Base-by-base conservation (phyloP, 2,888 invertebrate genomes). In the Polyommatus iphigenia region DNA sequence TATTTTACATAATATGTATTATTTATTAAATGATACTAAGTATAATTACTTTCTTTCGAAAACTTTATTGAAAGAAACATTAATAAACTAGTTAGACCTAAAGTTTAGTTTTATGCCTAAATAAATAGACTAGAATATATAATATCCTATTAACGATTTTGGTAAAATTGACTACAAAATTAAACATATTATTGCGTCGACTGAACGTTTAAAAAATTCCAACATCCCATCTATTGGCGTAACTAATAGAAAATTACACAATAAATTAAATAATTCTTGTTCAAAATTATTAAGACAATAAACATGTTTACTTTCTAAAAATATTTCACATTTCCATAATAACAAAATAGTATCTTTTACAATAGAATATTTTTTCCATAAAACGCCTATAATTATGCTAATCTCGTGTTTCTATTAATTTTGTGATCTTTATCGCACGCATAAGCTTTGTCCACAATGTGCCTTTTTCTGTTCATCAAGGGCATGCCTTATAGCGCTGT, bases 221-320 rank as follows among this genome's bases (percentile, higher is more conserved):
- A 62, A 67, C 67, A 67, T 67, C 29, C 3, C 2, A 67, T 32
- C 67, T 67, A 29, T 29, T 67, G 29, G 29, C 67, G 29, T 29
- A 67, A 67, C 67, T 29, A 67, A 29, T 75, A 20, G 24, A 13
- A 75, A 75, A 75, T 75, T 46, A 18, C 50, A 50, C 75, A 75
- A 75, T 24, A 50, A 75, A 75, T 75, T 75, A 54, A 46, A 75
- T 24, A 54, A 7, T 75, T 29, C 24, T 29, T 29, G 15, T 18
- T 29, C 4, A 29, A 75, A 46, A 54, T 46, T 29, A 75, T 75
- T 24, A 24, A 20, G 24, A 46, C 24, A 75, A 29, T 50, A 75
- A 75, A 75, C 20, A 50, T 54, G 50, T 75, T 29, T 75, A 54
- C 75, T 75, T 75, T 75, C 75, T 75, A 75, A 75, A 73, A 54